A percentile compares a stretch with the other conserved stretches of the same genome.
phyloP scores from a whole-genome alignment of 23 tunicate species.

The Halocynthia roretzi region DNA sequence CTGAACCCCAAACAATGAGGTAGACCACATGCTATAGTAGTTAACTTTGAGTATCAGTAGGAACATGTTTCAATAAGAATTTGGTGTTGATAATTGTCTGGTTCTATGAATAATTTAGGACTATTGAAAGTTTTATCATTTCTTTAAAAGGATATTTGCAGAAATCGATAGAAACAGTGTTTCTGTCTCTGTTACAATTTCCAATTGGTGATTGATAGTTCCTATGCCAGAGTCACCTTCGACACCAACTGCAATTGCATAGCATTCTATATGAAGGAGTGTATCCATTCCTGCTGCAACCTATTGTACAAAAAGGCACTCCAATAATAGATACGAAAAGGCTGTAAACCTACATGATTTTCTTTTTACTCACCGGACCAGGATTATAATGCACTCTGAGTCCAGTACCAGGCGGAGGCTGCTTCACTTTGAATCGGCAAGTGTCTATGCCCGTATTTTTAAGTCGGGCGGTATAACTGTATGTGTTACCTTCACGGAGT shows the following conservation, averaged over 20 bases:
- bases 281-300: constrained; percentile 90
- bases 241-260: constrained; percentile 90
- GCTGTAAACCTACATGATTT: neutral
- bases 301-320: constrained; percentile 3
- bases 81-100: neutral
- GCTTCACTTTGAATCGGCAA: constrained; percentile 71
- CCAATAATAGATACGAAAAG: neutral
- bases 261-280: constrained; percentile 42
- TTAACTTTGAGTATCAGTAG: neutral
- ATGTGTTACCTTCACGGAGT: constrained; percentile 68
- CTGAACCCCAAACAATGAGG: no score
- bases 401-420: constrained; percentile 95
- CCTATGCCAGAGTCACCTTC: constrained; percentile 93
- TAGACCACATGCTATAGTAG: no score
- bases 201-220: constrained; percentile 65
- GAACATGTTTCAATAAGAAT: neutral
- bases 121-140: no score
- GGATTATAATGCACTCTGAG: constrained; percentile 69
- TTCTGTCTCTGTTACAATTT: constrained; percentile 70
- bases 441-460: constrained; percentile 69
- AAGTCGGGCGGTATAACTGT: constrained; percentile 51
- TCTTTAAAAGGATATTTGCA: constrained; percentile 80
- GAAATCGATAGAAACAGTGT: constrained; percentile 56
- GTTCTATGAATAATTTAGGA: no score
- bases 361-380: constrained; percentile 49